Evolutionary conservation across 2,888 invertebrate species (phyloP).

Genomic region (Mantis religiosa): DNA sequence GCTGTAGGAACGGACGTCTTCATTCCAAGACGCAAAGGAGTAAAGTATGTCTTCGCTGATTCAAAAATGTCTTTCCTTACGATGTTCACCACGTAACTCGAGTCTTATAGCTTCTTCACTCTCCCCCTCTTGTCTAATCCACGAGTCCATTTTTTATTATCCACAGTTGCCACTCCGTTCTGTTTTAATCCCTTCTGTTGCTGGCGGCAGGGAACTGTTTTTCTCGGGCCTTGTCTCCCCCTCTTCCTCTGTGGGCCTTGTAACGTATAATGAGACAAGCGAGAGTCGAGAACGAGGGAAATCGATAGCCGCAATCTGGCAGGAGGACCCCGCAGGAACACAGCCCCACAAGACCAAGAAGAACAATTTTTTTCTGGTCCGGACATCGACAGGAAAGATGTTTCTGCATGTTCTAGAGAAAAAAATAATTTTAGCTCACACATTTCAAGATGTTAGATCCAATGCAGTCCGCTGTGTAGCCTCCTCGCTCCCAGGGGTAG

Average conservation of each 20-base stretch:
- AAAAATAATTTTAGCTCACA: background rate
- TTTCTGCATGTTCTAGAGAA: background rate
- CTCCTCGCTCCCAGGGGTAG: too few relatives aligned
- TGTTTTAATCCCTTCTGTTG: background rate
- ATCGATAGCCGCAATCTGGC: conserved; percentile 27
- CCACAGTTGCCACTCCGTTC: background rate
- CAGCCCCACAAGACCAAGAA: background rate
- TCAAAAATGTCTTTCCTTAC: background rate
- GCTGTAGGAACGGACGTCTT: background rate
- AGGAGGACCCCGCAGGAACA: background rate
- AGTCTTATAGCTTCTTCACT: background rate
- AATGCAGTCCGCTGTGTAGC: too few relatives aligned
- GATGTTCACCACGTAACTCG: background rate
- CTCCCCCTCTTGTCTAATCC: background rate
- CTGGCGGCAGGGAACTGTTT: background rate
- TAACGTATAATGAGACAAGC: conserved; percentile 29
- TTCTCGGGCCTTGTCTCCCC: conserved; percentile 20
- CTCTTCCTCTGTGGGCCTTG: conserved; percentile 9
- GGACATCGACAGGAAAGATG: background rate
- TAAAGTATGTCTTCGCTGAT: background rate
- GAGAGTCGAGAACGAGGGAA: conserved; percentile 19
- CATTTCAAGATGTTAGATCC: too few relatives aligned
- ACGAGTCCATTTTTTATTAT: background rate
- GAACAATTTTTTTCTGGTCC: background rate
- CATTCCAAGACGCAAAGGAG: background rate